Evolutionary conservation across 2,888 invertebrate species (phyloP), one percentile per base, ranked within the genome.

Genomic region (Eupithecia vulgata): DNA sequence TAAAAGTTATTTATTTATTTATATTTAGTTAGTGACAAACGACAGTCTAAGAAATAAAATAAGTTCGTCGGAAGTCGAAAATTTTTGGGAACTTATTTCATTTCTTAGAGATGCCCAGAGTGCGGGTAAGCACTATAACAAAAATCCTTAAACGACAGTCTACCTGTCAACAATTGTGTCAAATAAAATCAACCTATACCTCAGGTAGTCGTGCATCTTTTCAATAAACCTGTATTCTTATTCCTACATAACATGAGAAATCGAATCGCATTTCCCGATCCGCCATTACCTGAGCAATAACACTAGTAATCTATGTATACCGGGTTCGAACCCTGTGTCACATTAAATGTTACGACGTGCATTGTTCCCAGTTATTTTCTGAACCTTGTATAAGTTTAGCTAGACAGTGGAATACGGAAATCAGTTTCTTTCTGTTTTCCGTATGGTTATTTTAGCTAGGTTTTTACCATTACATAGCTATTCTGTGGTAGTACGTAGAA

Each of bases 311-410:
- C 62, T 35, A 35, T 62, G 62, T 35, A 34, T 62, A 62, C n/a
- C 35, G 62, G 62, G 62, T 62, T 62, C 35, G 62, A 62, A 34
- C 35, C 35, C 62, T 35, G 62, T 62, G 35, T 62, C 62, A 35
- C 62, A 62, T 62, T 62, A 62, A 62, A 62, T 62, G 35, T 62
- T 34, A 62, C 34, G 62, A 35, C 48, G n/a, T 21, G 62, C n/a
- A 34, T 59, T 62, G 35, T 35, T 62, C 35, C 35, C 15, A 17
- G 62, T 7, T 35, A 62, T 62, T 35, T 62, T 62, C n/a, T 62
- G 35, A 62, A 62, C 35, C 35, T 62, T 62, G 62, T 62, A n/a
- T 62, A 35, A 35, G 34, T 62, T n/a, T n/a, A 57, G 21, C 25
- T 57, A 34, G n/a, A 10, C 8, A 34, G 48, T 61, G 34, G 15